Base-by-base conservation (phyloP, 2,888 invertebrate species). In the Asteroscopus sphinx region DNA sequence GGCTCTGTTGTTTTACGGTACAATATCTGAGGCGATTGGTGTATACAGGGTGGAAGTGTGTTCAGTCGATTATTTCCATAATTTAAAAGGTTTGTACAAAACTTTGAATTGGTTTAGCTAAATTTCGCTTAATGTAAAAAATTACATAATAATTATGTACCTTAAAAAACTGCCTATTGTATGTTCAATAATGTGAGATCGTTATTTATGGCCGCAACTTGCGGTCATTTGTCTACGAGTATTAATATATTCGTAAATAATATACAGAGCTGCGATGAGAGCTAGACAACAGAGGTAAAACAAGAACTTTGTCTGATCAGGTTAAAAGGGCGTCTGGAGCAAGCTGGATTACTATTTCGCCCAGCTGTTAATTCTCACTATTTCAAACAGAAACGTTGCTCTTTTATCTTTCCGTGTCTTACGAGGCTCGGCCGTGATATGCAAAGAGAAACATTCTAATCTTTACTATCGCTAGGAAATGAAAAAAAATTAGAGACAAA, bases 331-430 rank as follows among this genome's bases (percentile, higher is more conserved):
- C 36, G 61, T 60, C 51, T 40, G 35, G 26, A 52, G 35, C 11
- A 46, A 47, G 21, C 32, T 11, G 41, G 40, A 36, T 26, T 13
- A 7, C n/a, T 11, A 37, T 17, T 46, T 42, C 15, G 15, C 16
- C 15, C 67, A 67, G 63, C 59, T 59, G 57, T 37, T 39, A 2
- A 65, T 65, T 65, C 62, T 48, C 62, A 65, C 58, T 37, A 48
- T 49, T 45, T 45, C 25, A 33, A 58, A 45, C 39, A 39, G n/a
- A 13, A 7, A 42, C 36, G 21, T 9, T 59, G 39, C 44, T 58
- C 56, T 45, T 66, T 58, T 58, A 45, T 25, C 45, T 11, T 15
- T 36, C 11, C 35, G 11, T 13, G 11, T 25, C 46, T 15, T 35
- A 37, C n/a, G 9, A 36, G 36, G 33, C 33, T 21, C 21, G 21